Conservation (phyloP, 2,888 invertebrate species). For the Melinaea menophilus region DNA sequence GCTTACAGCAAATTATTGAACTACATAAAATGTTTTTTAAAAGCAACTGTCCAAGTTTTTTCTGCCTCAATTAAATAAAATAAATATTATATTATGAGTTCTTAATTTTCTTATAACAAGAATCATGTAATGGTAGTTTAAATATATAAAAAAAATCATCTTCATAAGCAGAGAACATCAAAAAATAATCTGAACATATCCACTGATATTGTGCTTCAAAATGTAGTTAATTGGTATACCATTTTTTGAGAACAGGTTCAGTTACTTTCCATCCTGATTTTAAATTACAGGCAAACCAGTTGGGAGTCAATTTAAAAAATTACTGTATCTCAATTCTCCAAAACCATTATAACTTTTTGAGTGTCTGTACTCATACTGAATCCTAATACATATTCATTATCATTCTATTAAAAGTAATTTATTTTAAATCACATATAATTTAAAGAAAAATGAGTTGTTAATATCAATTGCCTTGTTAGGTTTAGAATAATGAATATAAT, state of each 20-base stretch:
- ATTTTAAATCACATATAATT: not conserved
- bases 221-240: constrained; percentile 16
- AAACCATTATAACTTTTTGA: not conserved
- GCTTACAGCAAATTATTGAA: no score
- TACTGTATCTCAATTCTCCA: not conserved
- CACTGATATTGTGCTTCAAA: not conserved
- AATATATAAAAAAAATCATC: no score
- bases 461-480: no score
- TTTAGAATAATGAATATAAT: no score
- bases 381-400: not conserved
- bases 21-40: no score
- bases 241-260: constrained; percentile 28
- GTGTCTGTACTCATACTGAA: not conserved
- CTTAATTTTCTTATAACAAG: no score
- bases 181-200: not conserved
- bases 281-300: constrained; percentile 20
- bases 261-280: constrained; percentile 23
- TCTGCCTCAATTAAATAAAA: no score
- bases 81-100: no score
- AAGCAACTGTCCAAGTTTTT: no score
- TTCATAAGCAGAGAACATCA: not conserved
- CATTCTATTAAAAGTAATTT: not conserved
- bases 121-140: no score
- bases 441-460: not conserved
- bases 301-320: constrained; percentile 12